These are phyloP conservation scores for Ischnus inquisitorius DNA, from an alignment of 2,888 invertebrate genomes.

Conservation along the genomic window DNA sequence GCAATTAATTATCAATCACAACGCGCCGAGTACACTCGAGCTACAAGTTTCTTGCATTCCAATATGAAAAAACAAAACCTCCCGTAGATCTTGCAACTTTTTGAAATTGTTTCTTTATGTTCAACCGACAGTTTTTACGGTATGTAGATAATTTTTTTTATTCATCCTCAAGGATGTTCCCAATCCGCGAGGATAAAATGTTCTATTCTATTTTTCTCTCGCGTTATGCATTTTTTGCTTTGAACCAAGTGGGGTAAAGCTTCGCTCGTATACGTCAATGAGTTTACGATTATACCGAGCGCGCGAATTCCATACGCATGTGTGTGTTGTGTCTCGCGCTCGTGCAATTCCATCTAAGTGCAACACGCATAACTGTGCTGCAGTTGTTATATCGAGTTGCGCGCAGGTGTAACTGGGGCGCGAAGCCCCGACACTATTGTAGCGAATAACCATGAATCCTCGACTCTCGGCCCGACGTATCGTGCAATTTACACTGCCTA, in stretches of 20 bases:
- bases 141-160: background rate
- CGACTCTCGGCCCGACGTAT: constrained; percentile 7
- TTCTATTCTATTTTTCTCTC: background rate
- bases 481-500: constrained; percentile 5
- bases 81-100: background rate
- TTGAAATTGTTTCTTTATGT: background rate
- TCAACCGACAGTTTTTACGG: background rate
- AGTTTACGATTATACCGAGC: constrained; percentile 45
- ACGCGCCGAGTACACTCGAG: background rate
- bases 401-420: constrained; percentile 80
- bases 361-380: constrained; percentile 64
- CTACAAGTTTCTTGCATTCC: background rate
- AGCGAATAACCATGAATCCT: constrained; percentile 58
- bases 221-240: constrained; percentile 1
- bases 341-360: constrained; percentile 64
- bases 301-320: constrained; percentile 57
- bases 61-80: background rate
- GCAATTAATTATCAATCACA: constrained; percentile 46
- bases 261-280: constrained; percentile 7
- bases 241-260: background rate
- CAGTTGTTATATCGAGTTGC: constrained; percentile 64
- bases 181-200: constrained; percentile 8
- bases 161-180: background rate
- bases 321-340: constrained; percentile 6
- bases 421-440: constrained; percentile 76